Evolutionary conservation across 1,140 invertebrate species (phyloP).

Genomic region (Bombyx mori): ASM3026992v2 NC_085111.1:5963501-5964000

Average conservation of each 20-base stretch:
- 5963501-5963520: slow-evolving; percentile 59
- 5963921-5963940: slow-evolving; percentile 19
- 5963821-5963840: slow-evolving; percentile 42
- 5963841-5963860: slow-evolving; percentile 55
- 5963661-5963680: too few relatives aligned
- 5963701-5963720: slow-evolving; percentile 15
- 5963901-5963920: slow-evolving; percentile 37
- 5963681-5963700: neutral
- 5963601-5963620: slow-evolving; percentile 29
- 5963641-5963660: slow-evolving; percentile 8
- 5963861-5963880: neutral
- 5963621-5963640: slow-evolving; percentile 23
- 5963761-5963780: slow-evolving; percentile 31
- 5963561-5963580: slow-evolving; percentile 26
- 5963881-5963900: slow-evolving; percentile 23
- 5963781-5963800: slow-evolving; percentile 47
- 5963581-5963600: slow-evolving; percentile 33
- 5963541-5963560: slow-evolving; percentile 66
- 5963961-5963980: slow-evolving; percentile 22
- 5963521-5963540: slow-evolving; percentile 55
- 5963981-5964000: slow-evolving; percentile 42
- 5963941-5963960: slow-evolving; percentile 19
- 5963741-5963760: slow-evolving; percentile 22
- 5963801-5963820: slow-evolving; percentile 34
- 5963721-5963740: slow-evolving; percentile 24